These are phyloP conservation scores for Eilema depressum DNA, from an alignment of 2,888 invertebrate genomes.

Conservation along the genomic window DNA sequence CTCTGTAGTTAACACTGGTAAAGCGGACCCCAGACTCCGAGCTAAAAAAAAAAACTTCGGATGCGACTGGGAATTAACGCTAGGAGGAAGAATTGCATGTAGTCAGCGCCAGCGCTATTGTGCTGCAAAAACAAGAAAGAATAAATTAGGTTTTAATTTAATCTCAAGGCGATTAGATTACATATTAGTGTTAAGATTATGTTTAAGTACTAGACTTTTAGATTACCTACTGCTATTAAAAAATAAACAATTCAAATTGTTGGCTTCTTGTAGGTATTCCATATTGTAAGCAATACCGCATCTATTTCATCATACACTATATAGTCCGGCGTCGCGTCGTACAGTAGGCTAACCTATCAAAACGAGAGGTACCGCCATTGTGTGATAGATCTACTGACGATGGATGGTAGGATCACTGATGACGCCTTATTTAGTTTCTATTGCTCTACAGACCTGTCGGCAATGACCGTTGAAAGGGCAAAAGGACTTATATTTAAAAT, in stretches of 20 bases:
- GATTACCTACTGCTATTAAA: too few relatives aligned
- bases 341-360: slow-evolving; percentile 53
- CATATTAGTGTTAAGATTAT: neutral
- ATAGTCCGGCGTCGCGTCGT: slow-evolving; percentile 43
- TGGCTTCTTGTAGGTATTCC: neutral
- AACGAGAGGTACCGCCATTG: slow-evolving; percentile 70
- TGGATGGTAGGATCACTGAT: slow-evolving; percentile 78
- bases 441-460: slow-evolving; percentile 31
- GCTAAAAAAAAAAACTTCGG: too few relatives aligned
- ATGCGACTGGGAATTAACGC: too few relatives aligned
- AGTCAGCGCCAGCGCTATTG: too few relatives aligned
- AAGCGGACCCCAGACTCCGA: too few relatives aligned
- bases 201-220: neutral
- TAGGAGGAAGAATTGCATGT: too few relatives aligned
- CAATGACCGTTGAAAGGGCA: slow-evolving; percentile 56
- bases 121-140: neutral
- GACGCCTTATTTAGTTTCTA: slow-evolving; percentile 73
- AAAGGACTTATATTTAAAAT: slow-evolving; percentile 9
- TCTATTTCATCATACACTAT: slow-evolving; percentile 42
- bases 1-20: too few relatives aligned
- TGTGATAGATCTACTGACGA: slow-evolving; percentile 58
- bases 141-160: neutral
- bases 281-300: slow-evolving; percentile 28
- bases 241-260: neutral
- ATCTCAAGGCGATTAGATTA: neutral